Base-by-base conservation (phyloP, 2,113 vertebrate species). In the Malurus alboscapulatus region DNA sequence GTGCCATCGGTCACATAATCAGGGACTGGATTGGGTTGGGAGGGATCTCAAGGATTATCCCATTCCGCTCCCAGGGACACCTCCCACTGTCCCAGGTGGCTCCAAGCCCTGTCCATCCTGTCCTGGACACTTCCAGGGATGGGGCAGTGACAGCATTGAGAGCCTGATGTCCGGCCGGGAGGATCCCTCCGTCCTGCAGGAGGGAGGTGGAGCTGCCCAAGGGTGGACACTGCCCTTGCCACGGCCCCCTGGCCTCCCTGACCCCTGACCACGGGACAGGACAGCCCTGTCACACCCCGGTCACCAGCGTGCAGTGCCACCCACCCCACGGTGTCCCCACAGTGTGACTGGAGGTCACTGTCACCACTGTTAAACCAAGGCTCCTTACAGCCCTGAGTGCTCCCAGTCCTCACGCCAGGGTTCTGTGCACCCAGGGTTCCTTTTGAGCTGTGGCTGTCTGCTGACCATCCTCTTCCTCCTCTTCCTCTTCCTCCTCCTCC, bases 211-310 rank as follows among this genome's bases (percentile, higher is more conserved):
- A 17, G 20, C 17, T 68, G 75, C 22, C 51, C 3, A 14, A 4
- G 4, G 17, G 5, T 4, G 1, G 1, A 7, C 1, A 0, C 4
- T 5, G 6, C 10, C 36, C 53, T 42, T 7, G 50, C 79, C 17
- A 2, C 3, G 29, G 19, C 17, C n/a, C 36, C 10, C 55, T 74
- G 26, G 14, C 29, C 12, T 80, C 14, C n/a, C 9, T 14, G n/a
- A 10, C 9, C 7, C 2, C 11, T 2, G 11, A 3, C 36, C 7
- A 1, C 40, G 22, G 22, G 15, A 4, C 3, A 25, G 48, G 38
- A 48, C 19, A 47, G 24, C 36, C 62, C 32, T 61, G 27, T 17
- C 32, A 44, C 61, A 44, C 38, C 10, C 11, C 1, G 1, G 36
- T 7, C 42, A 17, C 2, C 10, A 30, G 61, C 20, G 7, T 1